Conservation (phyloP, 2,113 vertebrate species). For the Eurypyga helias region DNA sequence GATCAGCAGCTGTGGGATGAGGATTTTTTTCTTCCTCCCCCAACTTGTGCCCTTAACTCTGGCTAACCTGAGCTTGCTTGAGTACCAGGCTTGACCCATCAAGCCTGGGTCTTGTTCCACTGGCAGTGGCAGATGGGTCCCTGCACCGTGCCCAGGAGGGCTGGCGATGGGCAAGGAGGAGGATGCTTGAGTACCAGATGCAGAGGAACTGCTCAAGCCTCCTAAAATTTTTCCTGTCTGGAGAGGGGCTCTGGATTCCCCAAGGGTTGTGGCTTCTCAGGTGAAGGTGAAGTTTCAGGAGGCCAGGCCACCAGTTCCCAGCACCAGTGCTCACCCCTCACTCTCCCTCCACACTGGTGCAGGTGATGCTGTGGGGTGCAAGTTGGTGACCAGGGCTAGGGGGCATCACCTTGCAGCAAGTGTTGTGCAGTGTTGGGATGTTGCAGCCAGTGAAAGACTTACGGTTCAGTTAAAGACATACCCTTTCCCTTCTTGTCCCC, state of each 20-base stretch:
- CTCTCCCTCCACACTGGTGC: neutral
- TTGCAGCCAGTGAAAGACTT: neutral
- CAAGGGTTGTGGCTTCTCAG: neutral
- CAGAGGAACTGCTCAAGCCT: neutral
- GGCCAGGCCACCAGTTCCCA: neutral
- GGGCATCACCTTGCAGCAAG: neutral
- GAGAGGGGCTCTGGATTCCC: neutral
- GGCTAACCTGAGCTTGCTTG: neutral
- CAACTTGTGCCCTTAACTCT: neutral
- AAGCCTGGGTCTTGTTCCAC: neutral
- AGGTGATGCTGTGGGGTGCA: neutral
- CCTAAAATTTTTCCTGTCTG: neutral
- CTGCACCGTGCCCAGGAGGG: neutral
- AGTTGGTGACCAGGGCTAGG: neutral
- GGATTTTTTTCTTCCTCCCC: neutral
- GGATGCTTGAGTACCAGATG: neutral
- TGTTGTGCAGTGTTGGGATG: neutral
- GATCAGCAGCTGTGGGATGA: neutral
- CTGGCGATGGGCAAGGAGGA: neutral
- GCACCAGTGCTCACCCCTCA: rapidly evolving
- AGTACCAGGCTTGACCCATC: neutral
- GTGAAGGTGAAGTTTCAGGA: neutral
- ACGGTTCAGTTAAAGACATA: conserved; percentile 45
- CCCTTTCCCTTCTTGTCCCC: conserved; percentile 65
- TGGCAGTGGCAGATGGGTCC: neutral